Evolutionary conservation across 1,140 invertebrate genomes (phyloP).

Genomic region (Leptopilina boulardi): DNA sequence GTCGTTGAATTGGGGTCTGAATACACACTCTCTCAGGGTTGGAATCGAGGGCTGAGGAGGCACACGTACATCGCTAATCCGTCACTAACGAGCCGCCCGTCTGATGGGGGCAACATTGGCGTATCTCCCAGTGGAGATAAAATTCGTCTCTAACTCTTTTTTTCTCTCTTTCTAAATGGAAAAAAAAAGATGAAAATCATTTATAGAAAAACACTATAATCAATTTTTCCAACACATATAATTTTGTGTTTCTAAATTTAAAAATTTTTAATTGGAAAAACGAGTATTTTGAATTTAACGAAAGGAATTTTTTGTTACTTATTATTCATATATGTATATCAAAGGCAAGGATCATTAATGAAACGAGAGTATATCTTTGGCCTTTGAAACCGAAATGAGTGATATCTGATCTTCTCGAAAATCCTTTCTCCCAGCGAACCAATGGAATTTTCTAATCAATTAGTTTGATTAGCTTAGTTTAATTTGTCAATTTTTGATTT

Average conservation of each 20-base stretch:
- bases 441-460: neutral
- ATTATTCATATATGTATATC: neutral
- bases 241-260: no score
- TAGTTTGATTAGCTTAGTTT: neutral
- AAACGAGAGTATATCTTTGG: neutral
- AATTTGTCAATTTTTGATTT: neutral
- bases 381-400: neutral
- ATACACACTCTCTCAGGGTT: slow-evolving; percentile 65
- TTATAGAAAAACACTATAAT: no score
- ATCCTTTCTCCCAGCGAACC: neutral
- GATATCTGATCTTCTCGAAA: slow-evolving; percentile 17
- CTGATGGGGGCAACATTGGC: slow-evolving; percentile 60
- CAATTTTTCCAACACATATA: no score
- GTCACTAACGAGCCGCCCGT: slow-evolving; percentile 68
- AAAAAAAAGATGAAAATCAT: no score
- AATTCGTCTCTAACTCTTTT: slow-evolving; percentile 1
- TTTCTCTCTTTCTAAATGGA: no score
- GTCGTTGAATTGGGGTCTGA: slow-evolving; percentile 62
- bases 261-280: no score
- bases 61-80: slow-evolving; percentile 71
- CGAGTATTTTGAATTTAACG: no score
- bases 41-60: slow-evolving; percentile 60
- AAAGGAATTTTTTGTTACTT: neutral
- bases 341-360: slow-evolving; percentile 15
- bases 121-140: slow-evolving; percentile 42